Evolutionary conservation across 92 coral and sea anemone species (phyloP), one percentile per base, ranked within the genome.

Genomic region (Zoanthus sansibaricus): DNA sequence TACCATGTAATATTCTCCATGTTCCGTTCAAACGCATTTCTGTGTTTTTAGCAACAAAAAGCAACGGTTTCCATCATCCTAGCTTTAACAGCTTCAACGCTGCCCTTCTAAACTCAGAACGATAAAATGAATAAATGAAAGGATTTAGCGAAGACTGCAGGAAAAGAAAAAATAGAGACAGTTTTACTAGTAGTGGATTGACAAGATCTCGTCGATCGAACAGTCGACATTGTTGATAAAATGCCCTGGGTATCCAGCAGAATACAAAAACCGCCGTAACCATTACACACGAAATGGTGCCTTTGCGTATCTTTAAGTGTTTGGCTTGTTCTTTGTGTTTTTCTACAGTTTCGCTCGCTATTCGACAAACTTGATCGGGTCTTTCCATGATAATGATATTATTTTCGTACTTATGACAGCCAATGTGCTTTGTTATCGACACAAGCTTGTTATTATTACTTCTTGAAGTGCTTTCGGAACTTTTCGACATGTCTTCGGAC

Each of bases 201-300:
- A 92, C 94, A 16, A 92, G 64, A 46, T 93, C 92, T 21, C 83
- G 86, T 32, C 71, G 61, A 12, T 86, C 74, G 21, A 92, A 90
- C 55, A 93, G 91, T 51, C 82, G 86, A 72, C 87, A 84, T 8
- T 89, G 30, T 84, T 93, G 90, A 62, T 89, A 93, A 21, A 77
- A 85, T 3, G 87, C 87, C 55, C 96, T 89, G 0, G 96, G 96
- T 31, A 93, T 48, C 96, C 96, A 93, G 32, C 92, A 91, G 13
- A 82, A 4, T 20, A 93, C 58, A 83, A 93, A 93, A 3, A 91
- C 92, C 0, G 92, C 42, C 0, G 89, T 93, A 7, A 93, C 92
- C 1, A 77, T 68, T 1, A 93, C 89, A 18, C 96, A 93, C 1
- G 96, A 87, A 82, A 91, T 74, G 3, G 96, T 93, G 15, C 96